These are phyloP conservation scores for Andrena flavipes DNA, from an alignment of 2,888 invertebrate species.

Conservation along the genomic window DNA sequence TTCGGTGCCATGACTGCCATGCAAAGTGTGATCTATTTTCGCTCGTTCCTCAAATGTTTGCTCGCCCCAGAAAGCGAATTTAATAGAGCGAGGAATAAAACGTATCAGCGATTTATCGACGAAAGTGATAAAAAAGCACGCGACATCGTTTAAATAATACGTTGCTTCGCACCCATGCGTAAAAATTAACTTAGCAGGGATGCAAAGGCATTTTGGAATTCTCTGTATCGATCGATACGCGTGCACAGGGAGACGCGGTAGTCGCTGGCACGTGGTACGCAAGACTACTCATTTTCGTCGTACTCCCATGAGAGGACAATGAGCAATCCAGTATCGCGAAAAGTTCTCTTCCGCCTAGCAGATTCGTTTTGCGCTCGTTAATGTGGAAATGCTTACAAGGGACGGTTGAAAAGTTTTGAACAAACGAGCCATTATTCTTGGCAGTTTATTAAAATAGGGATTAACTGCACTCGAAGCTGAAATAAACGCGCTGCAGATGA, in stretches of 20 bases:
- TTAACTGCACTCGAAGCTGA: not conserved
- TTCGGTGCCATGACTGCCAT: not conserved
- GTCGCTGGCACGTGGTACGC: conserved; percentile 45
- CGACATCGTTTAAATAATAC: not conserved
- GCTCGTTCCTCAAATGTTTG: conserved; percentile 5
- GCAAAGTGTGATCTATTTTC: conserved; percentile 4
- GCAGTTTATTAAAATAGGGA: not conserved
- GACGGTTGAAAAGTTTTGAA: not conserved
- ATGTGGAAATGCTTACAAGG: not conserved
- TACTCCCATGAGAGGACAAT: conserved; percentile 38
- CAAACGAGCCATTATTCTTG: not conserved
- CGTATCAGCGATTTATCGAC: not conserved
- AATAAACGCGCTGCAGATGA: not conserved
- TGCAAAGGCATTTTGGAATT: conserved; percentile 22
- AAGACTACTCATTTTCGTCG: conserved; percentile 39
- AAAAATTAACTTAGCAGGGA: not conserved
- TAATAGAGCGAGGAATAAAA: not conserved
- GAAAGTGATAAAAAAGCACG: not conserved
- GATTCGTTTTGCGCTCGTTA: conserved; percentile 12
- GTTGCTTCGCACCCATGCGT: not conserved
- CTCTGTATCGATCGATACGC: conserved; percentile 39
- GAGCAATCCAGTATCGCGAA: conserved; percentile 28
- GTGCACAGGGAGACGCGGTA: not conserved
- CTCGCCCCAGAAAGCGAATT: not conserved
- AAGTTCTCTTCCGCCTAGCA: conserved; percentile 25